These are phyloP conservation scores for Grallaria varia DNA, from an alignment of 2,113 vertebrate species.

Conservation along the genomic window DNA sequence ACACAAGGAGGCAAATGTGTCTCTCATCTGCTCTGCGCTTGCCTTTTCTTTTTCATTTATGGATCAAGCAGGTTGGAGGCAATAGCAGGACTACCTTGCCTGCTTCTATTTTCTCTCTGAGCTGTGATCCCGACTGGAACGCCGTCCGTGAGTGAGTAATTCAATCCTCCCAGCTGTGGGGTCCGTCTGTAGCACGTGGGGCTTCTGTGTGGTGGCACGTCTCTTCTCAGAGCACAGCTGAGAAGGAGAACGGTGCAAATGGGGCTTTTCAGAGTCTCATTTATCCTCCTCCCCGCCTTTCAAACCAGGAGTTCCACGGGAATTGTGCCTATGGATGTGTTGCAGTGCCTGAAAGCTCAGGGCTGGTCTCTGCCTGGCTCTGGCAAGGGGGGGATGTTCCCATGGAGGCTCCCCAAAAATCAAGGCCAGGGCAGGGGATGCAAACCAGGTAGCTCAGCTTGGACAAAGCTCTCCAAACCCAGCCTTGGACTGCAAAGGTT, in stretches of 20 bases:
- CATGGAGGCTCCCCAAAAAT: not conserved
- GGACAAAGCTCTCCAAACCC: not conserved
- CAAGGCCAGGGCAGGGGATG: not conserved
- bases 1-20: slow-evolving; percentile 57
- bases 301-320: not conserved
- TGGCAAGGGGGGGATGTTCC: not conserved
- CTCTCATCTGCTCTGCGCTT: slow-evolving; percentile 48
- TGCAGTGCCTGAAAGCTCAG: fast-evolving
- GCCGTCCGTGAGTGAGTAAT: not conserved
- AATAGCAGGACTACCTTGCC: slow-evolving; percentile 33
- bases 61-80: slow-evolving; percentile 13
- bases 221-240: slow-evolving; percentile 24
- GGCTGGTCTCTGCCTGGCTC: not conserved
- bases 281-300: not conserved
- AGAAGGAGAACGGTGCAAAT: slow-evolving; percentile 25
- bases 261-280: not conserved
- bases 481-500: not conserved
- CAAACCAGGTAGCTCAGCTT: not conserved
- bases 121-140: slow-evolving; percentile 59
- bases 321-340: fast-evolving
- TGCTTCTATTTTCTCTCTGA: slow-evolving; percentile 30
- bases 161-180: slow-evolving; percentile 33
- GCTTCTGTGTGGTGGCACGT: not conserved
- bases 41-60: slow-evolving; percentile 16
- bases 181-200: slow-evolving; percentile 19